phyloP scores from a whole-genome alignment of 2,113 vertebrate species.

The Stigmatopora argus region DNA sequence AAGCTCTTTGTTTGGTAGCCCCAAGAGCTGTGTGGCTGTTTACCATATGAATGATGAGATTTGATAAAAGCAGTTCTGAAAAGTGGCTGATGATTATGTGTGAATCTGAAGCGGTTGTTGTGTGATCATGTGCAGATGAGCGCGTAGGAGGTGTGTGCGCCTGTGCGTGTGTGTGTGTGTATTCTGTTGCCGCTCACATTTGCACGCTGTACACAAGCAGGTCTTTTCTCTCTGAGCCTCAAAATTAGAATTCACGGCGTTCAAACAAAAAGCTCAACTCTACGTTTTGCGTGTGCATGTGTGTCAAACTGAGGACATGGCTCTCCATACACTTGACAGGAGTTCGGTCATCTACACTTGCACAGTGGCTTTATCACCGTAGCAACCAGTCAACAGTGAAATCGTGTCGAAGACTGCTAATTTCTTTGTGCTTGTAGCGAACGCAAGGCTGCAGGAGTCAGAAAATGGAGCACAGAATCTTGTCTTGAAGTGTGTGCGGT shows the following conservation, averaged over 20 bases:
- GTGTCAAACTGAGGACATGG: constrained; percentile 33
- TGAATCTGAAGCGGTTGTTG: constrained; percentile 60
- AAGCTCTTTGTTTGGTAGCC: constrained; percentile 15
- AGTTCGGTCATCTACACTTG: constrained; percentile 45
- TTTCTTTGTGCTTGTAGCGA: constrained; percentile 60
- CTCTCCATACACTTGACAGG: constrained; percentile 42
- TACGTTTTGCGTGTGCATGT: constrained; percentile 11
- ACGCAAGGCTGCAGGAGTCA: constrained; percentile 54
- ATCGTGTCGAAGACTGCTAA: constrained; percentile 59
- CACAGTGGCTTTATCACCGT: constrained; percentile 59
- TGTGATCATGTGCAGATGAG: constrained; percentile 64
- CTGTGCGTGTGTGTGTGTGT: constrained; percentile 35
- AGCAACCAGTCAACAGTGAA: constrained; percentile 65
- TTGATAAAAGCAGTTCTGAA: constrained; percentile 55
- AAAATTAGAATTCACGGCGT: constrained; percentile 17
- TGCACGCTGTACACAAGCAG: constrained; percentile 38
- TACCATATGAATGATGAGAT: constrained; percentile 57
- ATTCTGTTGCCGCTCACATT: constrained; percentile 52
- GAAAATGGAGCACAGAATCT: constrained; percentile 28
- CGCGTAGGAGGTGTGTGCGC: constrained; percentile 56
- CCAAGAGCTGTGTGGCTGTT: constrained; percentile 36
- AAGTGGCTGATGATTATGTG: constrained; percentile 56
- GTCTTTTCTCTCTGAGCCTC: constrained; percentile 31
- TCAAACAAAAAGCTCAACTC: constrained; percentile 16
- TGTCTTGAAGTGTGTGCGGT: not conserved